Conservation (phyloP, 2,888 invertebrate genomes). For the Machimus atricapillus region DNA sequence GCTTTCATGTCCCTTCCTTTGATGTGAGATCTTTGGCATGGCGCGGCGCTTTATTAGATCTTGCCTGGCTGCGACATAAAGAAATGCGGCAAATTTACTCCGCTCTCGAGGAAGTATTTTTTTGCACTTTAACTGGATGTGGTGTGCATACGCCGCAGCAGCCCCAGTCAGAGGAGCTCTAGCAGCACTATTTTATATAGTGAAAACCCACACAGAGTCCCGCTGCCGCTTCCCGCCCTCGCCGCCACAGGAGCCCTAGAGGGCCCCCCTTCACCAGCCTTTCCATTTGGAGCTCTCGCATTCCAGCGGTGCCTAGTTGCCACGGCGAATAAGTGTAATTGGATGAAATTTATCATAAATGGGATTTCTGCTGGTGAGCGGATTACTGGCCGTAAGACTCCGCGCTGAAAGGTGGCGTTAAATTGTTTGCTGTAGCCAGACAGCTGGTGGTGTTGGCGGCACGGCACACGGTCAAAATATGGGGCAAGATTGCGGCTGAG, state of each 20-base stretch:
- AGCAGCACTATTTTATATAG: neutral
- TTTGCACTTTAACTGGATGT: neutral
- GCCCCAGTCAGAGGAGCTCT: neutral
- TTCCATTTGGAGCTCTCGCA: neutral
- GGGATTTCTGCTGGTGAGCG: neutral
- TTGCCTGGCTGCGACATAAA: neutral
- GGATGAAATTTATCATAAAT: constrained; percentile 8
- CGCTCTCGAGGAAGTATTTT: neutral
- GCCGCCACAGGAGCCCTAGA: neutral
- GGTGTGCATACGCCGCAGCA: neutral
- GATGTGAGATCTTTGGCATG: constrained; percentile 26
- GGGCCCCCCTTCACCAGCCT: neutral
- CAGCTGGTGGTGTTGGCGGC: neutral
- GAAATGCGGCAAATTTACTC: constrained; percentile 1
- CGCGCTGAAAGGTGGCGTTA: neutral
- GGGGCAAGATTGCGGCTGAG: neutral
- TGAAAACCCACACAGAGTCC: neutral
- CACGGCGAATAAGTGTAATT: neutral
- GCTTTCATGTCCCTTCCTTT: neutral
- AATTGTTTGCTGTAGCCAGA: neutral
- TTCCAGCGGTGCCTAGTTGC: neutral
- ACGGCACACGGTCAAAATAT: neutral
- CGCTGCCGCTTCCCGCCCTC: neutral
- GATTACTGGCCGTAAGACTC: neutral
- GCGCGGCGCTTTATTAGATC: constrained; percentile 7